Evolutionary conservation across 2,888 invertebrate genomes (phyloP), one percentile per base, ranked within the genome.

Genomic region (Bhutanitis thaidina): DNA sequence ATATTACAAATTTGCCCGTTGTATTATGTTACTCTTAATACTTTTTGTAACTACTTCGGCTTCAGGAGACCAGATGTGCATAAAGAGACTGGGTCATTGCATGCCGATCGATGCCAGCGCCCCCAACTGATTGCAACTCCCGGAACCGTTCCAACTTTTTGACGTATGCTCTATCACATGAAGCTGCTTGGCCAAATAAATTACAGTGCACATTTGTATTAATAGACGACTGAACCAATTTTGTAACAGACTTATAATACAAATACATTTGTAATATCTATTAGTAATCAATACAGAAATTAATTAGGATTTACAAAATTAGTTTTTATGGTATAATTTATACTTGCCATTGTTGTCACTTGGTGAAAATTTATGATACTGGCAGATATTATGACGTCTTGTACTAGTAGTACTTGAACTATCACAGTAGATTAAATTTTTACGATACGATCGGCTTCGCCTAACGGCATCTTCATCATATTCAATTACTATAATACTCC

Each of bases 71-170:
- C 29, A 43, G 39, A 27, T 43, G 43, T 27, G 12, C 20, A 12
- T 45, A 32, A 32, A 43, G 38, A 51, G 55, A 58, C 58, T 56
- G 54, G 57, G 58, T 55, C 57, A 57, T 48, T 47, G 50, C 32
- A 49, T 20, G 25, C 51, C 55, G 53, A 55, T 57, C 52, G 57
- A 56, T 56, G 52, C 52, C 38, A 50, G 52, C 55, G 49, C 49
- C 46, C 50, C 45, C 57, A 47, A 43, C 52, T 54, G 47, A 48
- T 50, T 47, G 46, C 52, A 48, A 55, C 59, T 38, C 63, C 29
- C 65, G 30, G 1, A 74, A 64, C 1, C 74, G 70, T 52, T 69
- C 69, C 3, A 69, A 52, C 25, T 43, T 37, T 52, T 47, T 47
- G 52, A 52, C 47, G 52, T 43, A 37, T 30, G 37, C 25, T 27